Evolutionary conservation across 2,113 vertebrate genomes (phyloP).

Genomic region (Ceyx cyanopectus): DNA sequence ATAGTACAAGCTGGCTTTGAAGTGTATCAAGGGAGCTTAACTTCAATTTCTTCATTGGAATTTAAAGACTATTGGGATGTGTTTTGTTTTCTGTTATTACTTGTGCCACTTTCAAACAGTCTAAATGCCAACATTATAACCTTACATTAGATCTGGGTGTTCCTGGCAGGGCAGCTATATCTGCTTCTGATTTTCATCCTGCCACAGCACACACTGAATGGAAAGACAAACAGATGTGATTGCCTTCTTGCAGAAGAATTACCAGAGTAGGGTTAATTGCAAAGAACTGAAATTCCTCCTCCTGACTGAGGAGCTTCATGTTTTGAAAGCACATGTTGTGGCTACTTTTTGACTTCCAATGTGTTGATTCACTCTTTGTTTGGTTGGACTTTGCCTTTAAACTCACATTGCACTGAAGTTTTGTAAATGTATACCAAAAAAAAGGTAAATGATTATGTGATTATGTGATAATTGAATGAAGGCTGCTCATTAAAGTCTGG

Average conservation of each 20-base stretch:
- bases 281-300: not conserved
- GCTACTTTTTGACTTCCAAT: not conserved
- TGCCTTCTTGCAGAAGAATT: not conserved
- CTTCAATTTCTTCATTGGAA: not conserved
- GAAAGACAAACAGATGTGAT: conserved; percentile 1
- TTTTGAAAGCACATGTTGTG: not conserved
- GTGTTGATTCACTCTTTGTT: not conserved
- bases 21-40: not conserved
- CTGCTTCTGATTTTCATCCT: conserved; percentile 44
- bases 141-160: not conserved
- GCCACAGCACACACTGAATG: not conserved
- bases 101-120: not conserved
- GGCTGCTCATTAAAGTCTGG: not conserved
- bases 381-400: not conserved
- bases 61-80: not conserved
- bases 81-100: not conserved
- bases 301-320: not conserved
- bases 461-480: not conserved
- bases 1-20: not conserved
- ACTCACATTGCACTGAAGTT: not conserved
- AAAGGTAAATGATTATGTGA: not conserved
- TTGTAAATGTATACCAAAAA: not conserved
- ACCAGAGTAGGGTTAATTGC: not conserved
- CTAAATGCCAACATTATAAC: not conserved
- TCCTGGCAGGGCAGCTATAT: not conserved